Percentiles rank a stretch among this genome's conserved stretches.
Conservation (phyloP, 1,140 invertebrate species). For the Drosophila parvula region DNA sequence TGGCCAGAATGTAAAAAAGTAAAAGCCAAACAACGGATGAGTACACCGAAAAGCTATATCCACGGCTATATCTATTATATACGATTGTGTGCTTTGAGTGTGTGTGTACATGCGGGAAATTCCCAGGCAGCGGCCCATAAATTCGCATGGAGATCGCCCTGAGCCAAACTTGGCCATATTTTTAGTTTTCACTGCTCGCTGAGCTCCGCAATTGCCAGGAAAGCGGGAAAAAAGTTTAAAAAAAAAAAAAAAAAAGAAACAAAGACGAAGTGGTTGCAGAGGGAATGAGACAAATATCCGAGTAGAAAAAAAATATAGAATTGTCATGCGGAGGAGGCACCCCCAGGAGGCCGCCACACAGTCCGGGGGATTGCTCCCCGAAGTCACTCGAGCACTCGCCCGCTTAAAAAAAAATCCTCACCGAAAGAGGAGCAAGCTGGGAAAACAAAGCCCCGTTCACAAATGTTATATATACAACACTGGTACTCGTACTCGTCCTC, state of each 20-base stretch:
- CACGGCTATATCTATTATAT: conserved; percentile 43
- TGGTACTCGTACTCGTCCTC: conserved; percentile 1
- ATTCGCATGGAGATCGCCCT: conserved; percentile 77
- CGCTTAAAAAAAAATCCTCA: conserved; percentile 41
- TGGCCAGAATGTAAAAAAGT: conserved; percentile 50
- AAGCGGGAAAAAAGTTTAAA: conserved; percentile 44
- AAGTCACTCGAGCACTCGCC: conserved; percentile 43
- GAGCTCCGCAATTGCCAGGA: conserved; percentile 61
- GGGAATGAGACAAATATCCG: conserved; percentile 72
- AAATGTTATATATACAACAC: conserved; percentile 22
- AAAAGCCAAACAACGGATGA: conserved; percentile 55
- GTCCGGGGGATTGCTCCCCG: conserved; percentile 43
- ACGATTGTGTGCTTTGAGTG: conserved; percentile 10
- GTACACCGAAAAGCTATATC: conserved; percentile 7
- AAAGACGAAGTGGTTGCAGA: conserved; percentile 11
- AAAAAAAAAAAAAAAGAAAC: conserved; percentile 38
- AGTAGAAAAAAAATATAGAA: conserved; percentile 57
- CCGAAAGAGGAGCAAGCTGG: conserved; percentile 23
- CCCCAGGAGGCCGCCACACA: conserved; percentile 65
- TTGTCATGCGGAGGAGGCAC: conserved; percentile 64
- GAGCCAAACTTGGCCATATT: conserved; percentile 79
- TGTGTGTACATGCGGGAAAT: conserved; percentile 53
- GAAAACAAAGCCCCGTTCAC: conserved; percentile 32
- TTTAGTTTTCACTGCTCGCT: conserved; percentile 70
- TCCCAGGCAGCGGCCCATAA: conserved; percentile 75